These are phyloP conservation scores for Remorina albescens DNA, from an alignment of 2,797 vertebrate genomes.

Conservation along the genomic window DNA sequence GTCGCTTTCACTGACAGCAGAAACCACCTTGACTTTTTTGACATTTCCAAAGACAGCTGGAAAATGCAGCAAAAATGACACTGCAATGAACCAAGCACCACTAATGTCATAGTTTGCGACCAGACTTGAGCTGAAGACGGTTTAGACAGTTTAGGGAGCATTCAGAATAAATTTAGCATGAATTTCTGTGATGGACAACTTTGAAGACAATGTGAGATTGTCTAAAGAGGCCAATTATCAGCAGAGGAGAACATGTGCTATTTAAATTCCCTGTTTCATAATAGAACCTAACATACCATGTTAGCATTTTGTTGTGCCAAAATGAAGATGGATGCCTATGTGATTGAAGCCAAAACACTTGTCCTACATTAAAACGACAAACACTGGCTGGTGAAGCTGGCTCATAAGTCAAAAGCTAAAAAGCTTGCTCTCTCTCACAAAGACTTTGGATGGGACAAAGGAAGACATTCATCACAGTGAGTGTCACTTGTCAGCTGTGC, in stretches of 20 bases:
- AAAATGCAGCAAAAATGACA: constrained; percentile 56
- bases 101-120: constrained; percentile 56
- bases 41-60: constrained; percentile 69
- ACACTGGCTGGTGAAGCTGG: constrained; percentile 42
- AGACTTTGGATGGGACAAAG: constrained; percentile 61
- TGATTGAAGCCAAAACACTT: constrained; percentile 46
- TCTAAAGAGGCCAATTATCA: constrained; percentile 35
- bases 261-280: constrained; percentile 28
- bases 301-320: constrained; percentile 38
- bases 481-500: constrained; percentile 53
- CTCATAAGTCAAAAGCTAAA: constrained; percentile 43
- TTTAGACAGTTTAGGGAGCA: constrained; percentile 21
- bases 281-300: constrained; percentile 45
- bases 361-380: constrained; percentile 54
- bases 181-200: constrained; percentile 34
- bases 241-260: constrained; percentile 32
- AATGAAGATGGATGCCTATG: constrained; percentile 46
- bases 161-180: constrained; percentile 37
- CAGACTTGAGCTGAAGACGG: constrained; percentile 15
- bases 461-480: constrained; percentile 69
- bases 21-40: constrained; percentile 67
- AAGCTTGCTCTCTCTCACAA: constrained; percentile 46
- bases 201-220: constrained; percentile 30
- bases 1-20: constrained; percentile 65
- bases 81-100: constrained; percentile 43